phyloP scores from a whole-genome alignment of 2,797 vertebrate species.

The Malurus leucopterus region DNA sequence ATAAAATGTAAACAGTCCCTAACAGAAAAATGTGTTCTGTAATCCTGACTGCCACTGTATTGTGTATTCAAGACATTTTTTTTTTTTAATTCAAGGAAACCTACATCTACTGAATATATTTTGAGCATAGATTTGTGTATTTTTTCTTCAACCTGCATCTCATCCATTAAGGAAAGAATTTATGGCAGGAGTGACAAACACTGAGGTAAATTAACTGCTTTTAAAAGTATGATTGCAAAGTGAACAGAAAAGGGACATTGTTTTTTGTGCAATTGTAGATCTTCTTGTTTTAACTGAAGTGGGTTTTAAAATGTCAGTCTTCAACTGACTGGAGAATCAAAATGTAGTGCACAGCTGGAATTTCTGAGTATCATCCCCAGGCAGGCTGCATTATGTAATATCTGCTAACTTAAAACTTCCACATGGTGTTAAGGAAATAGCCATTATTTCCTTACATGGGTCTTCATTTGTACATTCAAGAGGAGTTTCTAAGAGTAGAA shows the following conservation, averaged over 20 bases:
- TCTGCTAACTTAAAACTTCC: background rate
- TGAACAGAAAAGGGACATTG: accelerated
- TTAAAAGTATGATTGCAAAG: background rate
- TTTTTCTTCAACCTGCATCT: background rate
- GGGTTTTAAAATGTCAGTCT: background rate
- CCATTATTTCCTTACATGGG: background rate
- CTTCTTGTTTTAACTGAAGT: background rate
- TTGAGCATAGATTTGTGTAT: background rate
- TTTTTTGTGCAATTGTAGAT: background rate
- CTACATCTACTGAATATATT: background rate
- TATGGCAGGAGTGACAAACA: background rate
- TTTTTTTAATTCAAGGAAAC: background rate
- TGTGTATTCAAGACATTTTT: background rate
- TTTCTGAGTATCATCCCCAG: background rate
- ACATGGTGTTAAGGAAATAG: background rate
- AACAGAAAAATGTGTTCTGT: background rate
- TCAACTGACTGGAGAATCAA: background rate
- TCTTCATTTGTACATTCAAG: background rate
- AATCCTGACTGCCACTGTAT: background rate
- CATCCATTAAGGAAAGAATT: background rate
- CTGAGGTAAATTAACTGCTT: background rate
- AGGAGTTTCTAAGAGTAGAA: background rate
- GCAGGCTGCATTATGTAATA: background rate
- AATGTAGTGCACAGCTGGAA: background rate
- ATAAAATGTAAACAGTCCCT: background rate